Evolutionary conservation across 2,888 invertebrate species (phyloP).

Genomic region (Nineta flava): DNA sequence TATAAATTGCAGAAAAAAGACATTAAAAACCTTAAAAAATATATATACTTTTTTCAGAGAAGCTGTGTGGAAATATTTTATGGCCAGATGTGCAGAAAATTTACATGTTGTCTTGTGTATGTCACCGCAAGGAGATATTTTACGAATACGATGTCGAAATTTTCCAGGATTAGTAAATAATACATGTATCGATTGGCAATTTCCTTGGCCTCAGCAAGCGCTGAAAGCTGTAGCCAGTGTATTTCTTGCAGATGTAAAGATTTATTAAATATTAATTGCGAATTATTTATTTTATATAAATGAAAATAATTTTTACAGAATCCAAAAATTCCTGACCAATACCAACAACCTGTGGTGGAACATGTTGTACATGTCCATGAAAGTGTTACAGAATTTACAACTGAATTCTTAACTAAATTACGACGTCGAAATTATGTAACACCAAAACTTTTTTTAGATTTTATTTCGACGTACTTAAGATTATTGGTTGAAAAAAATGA

Average conservation of each 20-base stretch:
- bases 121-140: conserved; percentile 71
- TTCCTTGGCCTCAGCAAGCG: conserved; percentile 86
- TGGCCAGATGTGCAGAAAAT: conserved; percentile 61
- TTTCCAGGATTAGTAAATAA: conserved; percentile 88
- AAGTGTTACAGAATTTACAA: conserved; percentile 53
- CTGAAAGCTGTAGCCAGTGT: conserved; percentile 74
- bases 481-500: conserved; percentile 56
- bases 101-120: conserved; percentile 81
- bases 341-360: conserved; percentile 54
- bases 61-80: conserved; percentile 72
- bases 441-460: conserved; percentile 84
- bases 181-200: conserved; percentile 87
- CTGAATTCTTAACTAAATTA: conserved; percentile 54
- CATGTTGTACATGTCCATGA: conserved; percentile 80
- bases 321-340: conserved; percentile 45
- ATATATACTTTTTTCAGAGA: conserved; percentile 40
- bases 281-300: not conserved
- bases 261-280: conserved; percentile 14
- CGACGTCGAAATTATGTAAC: conserved; percentile 77
- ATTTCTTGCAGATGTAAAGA: conserved; percentile 57
- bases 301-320: conserved; percentile 28
- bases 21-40: not conserved
- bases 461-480: conserved; percentile 59
- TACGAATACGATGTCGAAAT: conserved; percentile 72
- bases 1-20: not conserved